Base-by-base conservation (phyloP, 2,888 invertebrate species). In the Gymnoscelis rufifasciata region DNA sequence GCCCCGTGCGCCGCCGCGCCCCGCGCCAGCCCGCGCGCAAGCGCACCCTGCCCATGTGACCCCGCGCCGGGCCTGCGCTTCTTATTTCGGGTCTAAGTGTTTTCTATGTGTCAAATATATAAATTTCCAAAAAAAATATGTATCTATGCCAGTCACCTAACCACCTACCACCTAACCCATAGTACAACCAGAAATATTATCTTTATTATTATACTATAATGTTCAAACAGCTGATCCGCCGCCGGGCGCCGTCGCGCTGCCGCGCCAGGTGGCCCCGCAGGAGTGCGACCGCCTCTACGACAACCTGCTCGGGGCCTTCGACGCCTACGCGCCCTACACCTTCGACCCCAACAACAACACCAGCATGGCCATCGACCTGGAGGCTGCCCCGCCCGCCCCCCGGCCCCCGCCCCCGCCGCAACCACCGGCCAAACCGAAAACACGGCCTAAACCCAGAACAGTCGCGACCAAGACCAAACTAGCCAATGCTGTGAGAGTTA, bases 1-100 rank as follows among this genome's bases (percentile, higher is more conserved):
- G 80, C 1, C 63, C 70, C 24, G 63, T 75, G 8, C 51, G 64
- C n/a, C n/a, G n/a, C n/a, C n/a, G 80, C 1, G 64, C 70, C 24
- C 63, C 76, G 8, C 51, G 64, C 24, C 28, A 41, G 8, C 31
- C 41, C 7, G 33, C 38, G 10, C 24, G n/a, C 11, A 44, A 42
- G 5, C n/a, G n/a, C n/a, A n/a, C n/a, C n/a, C n/a, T n/a, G n/a
- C n/a, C n/a, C n/a, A n/a, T n/a, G n/a, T n/a, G n/a, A n/a, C n/a
- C n/a, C n/a, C n/a, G n/a, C n/a, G n/a, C n/a, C n/a, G n/a, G n/a
- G n/a, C n/a, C n/a, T n/a, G n/a, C n/a, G n/a, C n/a, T n/a, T n/a
- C n/a, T n/a, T n/a, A n/a, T n/a, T n/a, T n/a, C n/a, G n/a, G n/a
- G n/a, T n/a, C n/a, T n/a, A n/a, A n/a, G n/a, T n/a, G n/a, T n/a